A percentile compares a stretch with the other conserved stretches of the same genome.
Evolutionary conservation across 2,888 invertebrate species (phyloP).

Genomic region (Diplolepis rosae): DNA sequence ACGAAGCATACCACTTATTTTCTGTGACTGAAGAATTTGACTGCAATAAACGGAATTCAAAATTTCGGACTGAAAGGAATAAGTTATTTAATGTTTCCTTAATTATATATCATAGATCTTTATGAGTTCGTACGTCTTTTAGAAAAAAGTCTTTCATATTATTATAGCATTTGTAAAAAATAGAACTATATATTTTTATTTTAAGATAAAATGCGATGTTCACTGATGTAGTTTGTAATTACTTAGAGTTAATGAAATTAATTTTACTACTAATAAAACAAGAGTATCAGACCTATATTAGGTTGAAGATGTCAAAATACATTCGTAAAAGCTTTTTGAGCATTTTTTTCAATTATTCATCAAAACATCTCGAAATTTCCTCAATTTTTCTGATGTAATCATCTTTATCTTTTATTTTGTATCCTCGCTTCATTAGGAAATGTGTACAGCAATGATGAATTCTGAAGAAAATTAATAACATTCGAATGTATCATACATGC

Average conservation of each 20-base stretch:
- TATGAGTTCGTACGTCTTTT: neutral
- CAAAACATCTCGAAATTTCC: too few species aligned
- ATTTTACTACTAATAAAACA: neutral
- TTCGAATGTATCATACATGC: conserved; percentile 42
- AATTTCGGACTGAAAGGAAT: neutral
- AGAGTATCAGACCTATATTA: neutral
- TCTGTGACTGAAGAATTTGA: neutral
- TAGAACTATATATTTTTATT: neutral
- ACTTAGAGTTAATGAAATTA: neutral
- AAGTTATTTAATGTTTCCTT: neutral
- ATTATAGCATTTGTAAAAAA: conserved; percentile 9
- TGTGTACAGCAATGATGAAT: neutral
- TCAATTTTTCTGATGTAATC: neutral
- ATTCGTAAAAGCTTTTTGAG: neutral
- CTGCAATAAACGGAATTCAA: neutral
- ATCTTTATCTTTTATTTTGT: neutral
- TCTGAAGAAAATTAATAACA: neutral
- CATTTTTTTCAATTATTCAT: neutral
- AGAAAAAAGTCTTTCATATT: conserved; percentile 9
- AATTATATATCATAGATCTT: neutral
- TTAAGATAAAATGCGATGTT: neutral
- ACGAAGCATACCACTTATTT: neutral
- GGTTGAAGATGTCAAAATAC: neutral
- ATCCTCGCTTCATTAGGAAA: neutral
- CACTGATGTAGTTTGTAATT: neutral